These are phyloP conservation scores for Nesogale talazaci DNA, from an alignment of 2,113 vertebrate species.

Conservation along the genomic window DNA sequence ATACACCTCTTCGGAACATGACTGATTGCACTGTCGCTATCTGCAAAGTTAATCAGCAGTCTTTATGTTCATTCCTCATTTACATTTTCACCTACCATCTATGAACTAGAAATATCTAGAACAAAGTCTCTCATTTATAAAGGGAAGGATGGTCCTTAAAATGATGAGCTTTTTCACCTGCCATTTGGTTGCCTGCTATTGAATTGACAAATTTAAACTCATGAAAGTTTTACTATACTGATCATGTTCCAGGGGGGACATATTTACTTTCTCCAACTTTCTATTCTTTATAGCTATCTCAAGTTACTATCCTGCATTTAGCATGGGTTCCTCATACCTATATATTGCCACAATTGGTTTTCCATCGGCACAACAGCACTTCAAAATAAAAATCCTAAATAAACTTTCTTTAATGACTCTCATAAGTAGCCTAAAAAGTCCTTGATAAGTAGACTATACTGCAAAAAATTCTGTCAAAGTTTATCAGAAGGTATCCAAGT, in stretches of 20 bases:
- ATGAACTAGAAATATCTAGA: background rate
- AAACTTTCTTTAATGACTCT: background rate
- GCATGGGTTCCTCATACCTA: background rate
- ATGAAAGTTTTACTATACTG: conserved; percentile 41
- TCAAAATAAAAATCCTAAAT: background rate
- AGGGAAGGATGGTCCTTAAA: conserved; percentile 19
- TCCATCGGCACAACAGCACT: background rate
- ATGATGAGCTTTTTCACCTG: conserved; percentile 20
- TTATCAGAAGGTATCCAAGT: background rate
- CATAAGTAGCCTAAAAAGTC: too few species aligned
- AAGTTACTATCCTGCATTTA: conserved; percentile 13
- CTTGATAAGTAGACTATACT: background rate
- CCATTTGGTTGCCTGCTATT: background rate
- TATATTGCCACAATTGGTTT: background rate
- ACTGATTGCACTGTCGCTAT: background rate
- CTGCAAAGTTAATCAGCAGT: background rate
- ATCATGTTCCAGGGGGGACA: background rate
- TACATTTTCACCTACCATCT: background rate
- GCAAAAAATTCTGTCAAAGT: background rate
- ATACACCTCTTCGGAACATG: background rate
- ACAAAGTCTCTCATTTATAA: background rate
- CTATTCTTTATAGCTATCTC: background rate
- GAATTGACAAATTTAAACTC: conserved; percentile 36
- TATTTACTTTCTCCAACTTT: conserved; percentile 29
- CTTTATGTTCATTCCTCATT: background rate